A percentile compares a stretch with the other conserved stretches of the same genome.
These are phyloP conservation scores for Dimorphilus gyrociliatus DNA, from an alignment of 2,888 invertebrate species.

Conservation along the genomic window DNA sequence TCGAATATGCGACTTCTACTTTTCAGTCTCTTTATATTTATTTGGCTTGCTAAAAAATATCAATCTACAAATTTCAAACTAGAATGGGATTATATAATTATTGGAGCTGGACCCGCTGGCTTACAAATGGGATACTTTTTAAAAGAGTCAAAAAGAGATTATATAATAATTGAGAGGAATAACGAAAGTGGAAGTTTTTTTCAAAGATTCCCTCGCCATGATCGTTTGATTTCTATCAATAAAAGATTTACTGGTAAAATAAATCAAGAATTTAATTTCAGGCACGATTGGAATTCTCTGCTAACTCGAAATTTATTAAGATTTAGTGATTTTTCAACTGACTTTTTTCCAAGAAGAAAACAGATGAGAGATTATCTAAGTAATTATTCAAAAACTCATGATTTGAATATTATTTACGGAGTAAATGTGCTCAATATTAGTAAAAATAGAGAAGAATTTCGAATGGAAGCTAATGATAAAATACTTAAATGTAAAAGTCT, in stretches of 20 bases:
- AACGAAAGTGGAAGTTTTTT: constrained; percentile 37
- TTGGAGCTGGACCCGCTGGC: constrained; percentile 40
- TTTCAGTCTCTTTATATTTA: too few species aligned
- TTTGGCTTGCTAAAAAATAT: too few species aligned
- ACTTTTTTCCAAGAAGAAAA: constrained; percentile 26
- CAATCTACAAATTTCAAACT: too few species aligned
- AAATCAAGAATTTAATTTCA: constrained; percentile 36
- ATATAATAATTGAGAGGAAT: constrained; percentile 37
- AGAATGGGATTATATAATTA: constrained; percentile 36
- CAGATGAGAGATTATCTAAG: constrained; percentile 28
- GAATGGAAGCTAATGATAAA: too few species aligned
- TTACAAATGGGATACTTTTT: constrained; percentile 38
- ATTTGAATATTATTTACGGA: constrained; percentile 33
- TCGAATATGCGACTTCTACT: too few species aligned
- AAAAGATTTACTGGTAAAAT: constrained; percentile 33
- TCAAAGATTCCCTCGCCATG: constrained; percentile 32
- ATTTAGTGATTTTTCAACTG: constrained; percentile 21
- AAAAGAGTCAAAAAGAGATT: constrained; percentile 27
- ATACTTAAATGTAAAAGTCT: too few species aligned
- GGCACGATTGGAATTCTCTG: constrained; percentile 39
- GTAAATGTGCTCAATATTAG: too few species aligned
- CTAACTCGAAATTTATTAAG: constrained; percentile 20
- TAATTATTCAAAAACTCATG: constrained; percentile 23
- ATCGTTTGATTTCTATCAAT: constrained; percentile 38
- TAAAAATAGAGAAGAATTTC: too few species aligned